Evolutionary conservation across 2,113 vertebrate genomes (phyloP), one percentile per base, ranked within the genome.

Genomic region (Pyxicephalus adspersus): DNA sequence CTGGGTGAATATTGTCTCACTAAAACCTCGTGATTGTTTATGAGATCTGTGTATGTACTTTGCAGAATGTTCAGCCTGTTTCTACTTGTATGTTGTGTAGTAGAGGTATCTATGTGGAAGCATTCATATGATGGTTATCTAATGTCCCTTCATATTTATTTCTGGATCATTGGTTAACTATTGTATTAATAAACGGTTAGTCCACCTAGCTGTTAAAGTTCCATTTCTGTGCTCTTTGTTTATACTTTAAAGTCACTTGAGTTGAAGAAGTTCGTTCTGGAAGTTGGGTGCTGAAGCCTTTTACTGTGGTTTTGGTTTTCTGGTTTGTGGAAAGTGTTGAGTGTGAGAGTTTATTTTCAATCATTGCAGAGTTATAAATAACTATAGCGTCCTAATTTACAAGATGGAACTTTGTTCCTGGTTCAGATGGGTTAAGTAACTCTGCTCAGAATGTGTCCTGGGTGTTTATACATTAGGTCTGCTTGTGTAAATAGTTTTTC

Each of bases 271-370:
- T 38, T 38, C 4, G 11, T 38, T 4, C 11, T 38, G 9, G 38
- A 28, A 45, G 23, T 18, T 23, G 50, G 23, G 20, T 68, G 34
- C 34, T 50, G 38, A 38, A 38, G 11, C 34, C 9, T 50, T 50
- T 71, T 28, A 1, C 68, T 54, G 50, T 54, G 45, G 50, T 54
- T 26, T 71, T 23, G n/a, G 31, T 67, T 67, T 67, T 67, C 65
- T 67, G 29, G 29, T 45, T 67, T 38, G 29, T 31, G 25, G 26
- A 65, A 65, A 65, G 1, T 34, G 5, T 34, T 11, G 17, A 18
- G 25, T 29, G 13, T 20, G 34, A 22, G 34, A 65, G 18, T 65
- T 65, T 34, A 65, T 65, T 65, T 65, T 22, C 29, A 31, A 31
- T 65, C 64, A 6, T 45, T 65, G 18, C 28, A 18, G 3, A 11